Conservation (phyloP, 2,888 invertebrate genomes). For the Metacarcinus magister region DNA sequence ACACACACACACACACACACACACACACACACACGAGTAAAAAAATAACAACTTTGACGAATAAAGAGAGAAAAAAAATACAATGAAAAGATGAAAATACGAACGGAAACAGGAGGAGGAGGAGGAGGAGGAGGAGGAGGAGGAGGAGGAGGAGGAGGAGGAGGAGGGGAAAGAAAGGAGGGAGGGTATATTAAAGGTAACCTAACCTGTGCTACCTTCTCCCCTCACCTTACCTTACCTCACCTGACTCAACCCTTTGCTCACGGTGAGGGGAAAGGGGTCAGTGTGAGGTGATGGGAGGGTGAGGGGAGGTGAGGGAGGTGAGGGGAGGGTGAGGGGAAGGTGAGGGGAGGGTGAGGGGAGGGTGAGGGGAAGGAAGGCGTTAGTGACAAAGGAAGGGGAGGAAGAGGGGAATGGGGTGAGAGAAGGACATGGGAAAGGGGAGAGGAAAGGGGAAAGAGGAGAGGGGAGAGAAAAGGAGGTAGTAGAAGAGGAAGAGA, state of each 20-base stretch:
- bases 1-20: too few species aligned
- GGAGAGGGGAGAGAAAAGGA: background rate
- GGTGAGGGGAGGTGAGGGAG: background rate
- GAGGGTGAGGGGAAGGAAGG: background rate
- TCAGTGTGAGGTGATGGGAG: too few species aligned
- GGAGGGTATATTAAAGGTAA: background rate
- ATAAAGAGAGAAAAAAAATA: background rate
- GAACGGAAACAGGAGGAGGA: background rate
- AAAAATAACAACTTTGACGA: background rate
- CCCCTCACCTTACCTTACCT: background rate
- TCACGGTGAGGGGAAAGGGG: background rate
- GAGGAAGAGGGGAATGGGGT: background rate
- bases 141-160: slow-evolving; percentile 15
- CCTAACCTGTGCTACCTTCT: background rate
- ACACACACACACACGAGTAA: background rate
- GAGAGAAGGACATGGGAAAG: background rate
- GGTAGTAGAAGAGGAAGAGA: background rate
- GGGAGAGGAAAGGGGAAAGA: background rate
- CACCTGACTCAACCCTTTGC: background rate
- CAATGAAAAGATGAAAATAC: background rate
- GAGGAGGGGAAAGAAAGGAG: background rate
- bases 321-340: background rate
- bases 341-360: too few species aligned
- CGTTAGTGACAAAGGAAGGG: background rate
- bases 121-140: slow-evolving; percentile 29